phyloP scores from a whole-genome alignment of 2,797 vertebrate genomes.

The Myripristis murdjan region DNA sequence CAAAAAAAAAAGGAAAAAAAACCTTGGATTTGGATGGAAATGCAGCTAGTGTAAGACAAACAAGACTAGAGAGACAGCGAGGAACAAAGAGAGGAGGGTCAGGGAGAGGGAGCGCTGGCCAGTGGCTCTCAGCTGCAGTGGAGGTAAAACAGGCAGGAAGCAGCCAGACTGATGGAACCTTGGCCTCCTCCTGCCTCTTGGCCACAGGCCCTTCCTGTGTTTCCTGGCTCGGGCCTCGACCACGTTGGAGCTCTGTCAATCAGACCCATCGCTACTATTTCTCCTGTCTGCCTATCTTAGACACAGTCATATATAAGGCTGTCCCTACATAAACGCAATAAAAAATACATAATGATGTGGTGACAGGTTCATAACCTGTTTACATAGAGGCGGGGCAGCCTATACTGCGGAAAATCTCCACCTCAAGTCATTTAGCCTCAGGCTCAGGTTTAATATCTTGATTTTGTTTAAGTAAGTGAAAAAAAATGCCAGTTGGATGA shows the following conservation, averaged over 20 bases:
- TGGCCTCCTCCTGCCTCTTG: conserved; percentile 57
- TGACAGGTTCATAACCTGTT: too few species aligned
- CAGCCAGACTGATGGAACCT: conserved; percentile 52
- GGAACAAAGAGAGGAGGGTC: conserved; percentile 1
- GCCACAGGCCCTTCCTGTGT: conserved; percentile 59
- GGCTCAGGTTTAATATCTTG: too few species aligned
- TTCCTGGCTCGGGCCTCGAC: conserved; percentile 37
- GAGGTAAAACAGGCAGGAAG: conserved; percentile 64
- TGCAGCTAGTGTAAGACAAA: too few species aligned
- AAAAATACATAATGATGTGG: background rate
- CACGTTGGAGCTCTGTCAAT: conserved; percentile 37
- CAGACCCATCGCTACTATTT: conserved; percentile 25
- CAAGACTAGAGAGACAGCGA: background rate
- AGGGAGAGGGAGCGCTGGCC: background rate
- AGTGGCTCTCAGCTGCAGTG: conserved; percentile 43
- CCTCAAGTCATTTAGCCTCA: too few species aligned
- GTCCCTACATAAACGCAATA: background rate
- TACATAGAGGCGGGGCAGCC: too few species aligned
- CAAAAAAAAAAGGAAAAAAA: too few species aligned
- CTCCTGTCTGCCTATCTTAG: conserved; percentile 15
- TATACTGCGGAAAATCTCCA: too few species aligned
- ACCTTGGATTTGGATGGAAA: too few species aligned
- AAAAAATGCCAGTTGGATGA: too few species aligned
- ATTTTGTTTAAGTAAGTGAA: too few species aligned
- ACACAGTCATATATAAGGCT: too few species aligned